Evolutionary conservation across 2,888 invertebrate species (phyloP).

Genomic region (Zhuqinia jingwanae): DNA sequence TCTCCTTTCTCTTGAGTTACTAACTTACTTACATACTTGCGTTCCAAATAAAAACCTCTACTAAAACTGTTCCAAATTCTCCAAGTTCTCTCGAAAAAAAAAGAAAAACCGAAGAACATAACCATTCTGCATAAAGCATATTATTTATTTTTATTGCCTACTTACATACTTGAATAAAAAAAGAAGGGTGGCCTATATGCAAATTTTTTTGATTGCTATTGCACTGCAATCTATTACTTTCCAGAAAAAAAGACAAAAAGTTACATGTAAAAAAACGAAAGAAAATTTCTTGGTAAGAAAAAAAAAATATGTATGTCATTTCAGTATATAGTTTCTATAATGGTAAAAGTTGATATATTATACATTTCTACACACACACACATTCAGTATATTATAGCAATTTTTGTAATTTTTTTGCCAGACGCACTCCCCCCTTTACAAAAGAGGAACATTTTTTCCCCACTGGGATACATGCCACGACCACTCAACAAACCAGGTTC

Average conservation of each 20-base stretch:
- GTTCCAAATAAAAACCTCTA: not conserved
- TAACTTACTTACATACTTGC: not conserved
- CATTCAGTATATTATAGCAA: not conserved
- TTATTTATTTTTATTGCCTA: constrained; percentile 46
- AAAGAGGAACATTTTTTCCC: not conserved
- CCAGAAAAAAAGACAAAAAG: not conserved
- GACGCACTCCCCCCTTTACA: not conserved
- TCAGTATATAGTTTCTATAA: not conserved
- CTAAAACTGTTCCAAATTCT: constrained; percentile 24
- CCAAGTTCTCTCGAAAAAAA: not conserved
- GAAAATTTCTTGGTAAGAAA: not conserved
- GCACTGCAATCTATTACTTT: not conserved
- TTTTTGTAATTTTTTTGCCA: too few relatives aligned
- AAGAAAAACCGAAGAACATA: not conserved
- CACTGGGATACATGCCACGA: too few relatives aligned
- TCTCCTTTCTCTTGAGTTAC: not conserved
- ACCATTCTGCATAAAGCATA: constrained; percentile 39
- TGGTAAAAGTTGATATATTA: not conserved
- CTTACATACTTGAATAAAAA: constrained; percentile 1
- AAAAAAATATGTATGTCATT: not conserved
- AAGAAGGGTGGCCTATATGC: not conserved
- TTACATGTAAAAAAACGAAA: not conserved
- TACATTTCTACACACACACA: not conserved
- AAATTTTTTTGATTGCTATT: constrained; percentile 1
- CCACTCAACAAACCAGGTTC: not conserved